Base-by-base conservation (phyloP, 2,797 vertebrate genomes). In the Chaunax sp. region DNA sequence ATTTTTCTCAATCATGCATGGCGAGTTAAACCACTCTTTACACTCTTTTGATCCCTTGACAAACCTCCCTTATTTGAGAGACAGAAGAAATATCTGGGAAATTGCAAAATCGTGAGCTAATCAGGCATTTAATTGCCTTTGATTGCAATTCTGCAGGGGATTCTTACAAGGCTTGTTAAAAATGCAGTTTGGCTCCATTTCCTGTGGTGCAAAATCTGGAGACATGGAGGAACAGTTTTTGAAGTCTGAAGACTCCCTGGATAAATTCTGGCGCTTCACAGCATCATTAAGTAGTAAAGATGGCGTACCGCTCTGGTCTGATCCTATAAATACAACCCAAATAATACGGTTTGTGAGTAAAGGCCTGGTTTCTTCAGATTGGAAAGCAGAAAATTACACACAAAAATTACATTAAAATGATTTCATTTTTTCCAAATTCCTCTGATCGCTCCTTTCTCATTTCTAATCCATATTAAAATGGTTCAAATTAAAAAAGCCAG, bases 81-180 rank as follows among this genome's bases (percentile, higher is more conserved):
- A 19, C 14, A 28, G 40, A 72, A 33, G 18, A 70, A 22, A 46
- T 75, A 60, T 79, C 60, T 40, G 47, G 47, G 47, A 83, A 77
- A 62, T 58, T 55, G 71, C 83, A 59, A 60, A 72, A 70, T 69
- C n/a, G 49, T 69, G 50, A 80, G 49, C 38, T 68, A 82, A 86
- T 85, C 77, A 68, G 78, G 64, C 64, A 68, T 71, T 80, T 77
- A 87, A 86, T 75, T 83, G 67, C 35, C 14, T 63, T 38, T 77
- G 73, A 82, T 87, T 66, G 45, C 55, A 54, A 1, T 64, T 73
- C 69, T 76, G 78, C 12, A 22, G 54, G 63, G 77, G 56, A 64
- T 75, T 81, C 71, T 60, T 65, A 61, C 33, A 5, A 52, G 53
- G 66, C 69, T 86, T 41, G 69, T 82, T 84, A 74, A 78, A n/a